Base-by-base conservation (phyloP, 2,797 vertebrate genomes). In the Rachycentron canadum region DNA sequence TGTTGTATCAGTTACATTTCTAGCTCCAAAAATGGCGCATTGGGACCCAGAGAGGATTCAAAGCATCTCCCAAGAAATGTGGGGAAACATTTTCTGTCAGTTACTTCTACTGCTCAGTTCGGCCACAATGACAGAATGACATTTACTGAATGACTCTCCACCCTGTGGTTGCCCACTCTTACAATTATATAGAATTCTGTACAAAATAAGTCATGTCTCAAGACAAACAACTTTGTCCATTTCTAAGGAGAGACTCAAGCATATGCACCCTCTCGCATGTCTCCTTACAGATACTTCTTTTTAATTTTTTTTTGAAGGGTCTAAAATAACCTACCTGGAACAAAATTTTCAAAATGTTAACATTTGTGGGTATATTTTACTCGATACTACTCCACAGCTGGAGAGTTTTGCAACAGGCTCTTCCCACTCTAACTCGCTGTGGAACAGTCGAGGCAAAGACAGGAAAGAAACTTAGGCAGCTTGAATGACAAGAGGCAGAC, bases 1-100 rank as follows among this genome's bases (percentile, higher is more conserved):
- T 68, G 7, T 49, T 32, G 8, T 16, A 30, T 58, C 47, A 23
- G 34, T 60, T 43, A 21, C 7, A 82, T 65, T 28, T 75, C 10
- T 61, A 32, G n/a, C n/a, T 62, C 3, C n/a, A 30, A 58, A 74
- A 64, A 40, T 56, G 36, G 25, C 17, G 0, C 3, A 40, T 62
- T 12, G 30, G 43, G 45, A 75, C 25, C 25, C 11, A 6, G 30
- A 57, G 21, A 38, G 6, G 43, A 43, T 32, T 76, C 36, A 53
- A 30, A 5, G 45, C 23, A 69, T 21, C 13, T 63, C 13, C 8
- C 1, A 23, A 41, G 43, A 34, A 43, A 47, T 7, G 9, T 32
- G 23, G n/a, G 38, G 19, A 63, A 34, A 21, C 2, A 21, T 68
- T 77, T 72, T 26, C 21, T 40, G 40, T 64, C 32, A 17, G n/a